A percentile compares a stretch with the other conserved stretches of the same genome.
phyloP scores from a whole-genome alignment of 2,888 invertebrate species.

The Callinectes sapidus region DNA sequence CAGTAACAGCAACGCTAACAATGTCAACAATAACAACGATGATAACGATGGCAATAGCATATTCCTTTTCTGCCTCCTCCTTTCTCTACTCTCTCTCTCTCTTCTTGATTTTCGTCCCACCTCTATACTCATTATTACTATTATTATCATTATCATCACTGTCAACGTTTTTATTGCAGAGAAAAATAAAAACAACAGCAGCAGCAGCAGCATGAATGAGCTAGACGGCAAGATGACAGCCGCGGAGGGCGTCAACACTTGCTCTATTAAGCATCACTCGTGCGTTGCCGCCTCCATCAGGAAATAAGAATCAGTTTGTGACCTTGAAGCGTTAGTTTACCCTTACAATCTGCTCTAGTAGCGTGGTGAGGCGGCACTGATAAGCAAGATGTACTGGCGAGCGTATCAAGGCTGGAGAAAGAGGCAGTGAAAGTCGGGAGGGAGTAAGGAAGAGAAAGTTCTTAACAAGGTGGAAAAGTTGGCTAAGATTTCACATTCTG shows the following conservation, averaged over 20 bases:
- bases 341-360: background rate
- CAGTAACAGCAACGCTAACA: background rate
- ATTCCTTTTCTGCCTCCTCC: background rate
- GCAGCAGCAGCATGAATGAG: background rate
- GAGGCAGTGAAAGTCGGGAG: constrained; percentile 23
- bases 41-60: background rate
- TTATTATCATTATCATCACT: background rate
- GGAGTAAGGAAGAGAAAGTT: background rate
- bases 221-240: background rate
- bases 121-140: background rate
- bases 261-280: background rate
- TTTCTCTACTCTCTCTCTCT: background rate
- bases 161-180: background rate
- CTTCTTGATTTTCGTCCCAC: background rate
- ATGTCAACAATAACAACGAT: background rate
- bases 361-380: background rate
- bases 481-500: constrained; percentile 16
- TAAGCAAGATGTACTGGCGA: background rate
- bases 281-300: background rate
- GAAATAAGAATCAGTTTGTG: background rate
- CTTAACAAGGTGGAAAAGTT: constrained; percentile 8
- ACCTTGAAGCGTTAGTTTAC: background rate
- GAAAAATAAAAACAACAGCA: background rate
- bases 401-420: background rate
- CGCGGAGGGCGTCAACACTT: background rate